A percentile compares a stretch with the other conserved stretches of the same genome.
Conservation (phyloP, 64 coral and sea anemone species). For the Anthopleura sola region DNA sequence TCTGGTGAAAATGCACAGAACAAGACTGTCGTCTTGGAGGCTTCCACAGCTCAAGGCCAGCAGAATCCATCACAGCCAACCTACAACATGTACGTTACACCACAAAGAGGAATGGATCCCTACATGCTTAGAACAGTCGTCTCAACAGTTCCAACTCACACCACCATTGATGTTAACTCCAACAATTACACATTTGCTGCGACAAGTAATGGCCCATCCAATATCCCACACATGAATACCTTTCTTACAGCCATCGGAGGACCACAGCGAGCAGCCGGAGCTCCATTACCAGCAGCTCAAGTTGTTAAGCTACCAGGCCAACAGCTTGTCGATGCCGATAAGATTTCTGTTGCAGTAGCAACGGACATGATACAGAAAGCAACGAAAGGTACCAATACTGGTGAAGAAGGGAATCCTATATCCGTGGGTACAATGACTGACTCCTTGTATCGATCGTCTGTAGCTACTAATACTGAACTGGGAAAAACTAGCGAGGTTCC, state of each 20-base stretch:
- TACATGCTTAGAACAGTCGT: neutral
- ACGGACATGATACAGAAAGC: slow-evolving; percentile 79
- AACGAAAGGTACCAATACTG: slow-evolving; percentile 74
- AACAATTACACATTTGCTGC: neutral
- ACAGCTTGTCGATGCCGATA: neutral
- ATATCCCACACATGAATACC: slow-evolving; percentile 66
- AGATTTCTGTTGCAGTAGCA: slow-evolving; percentile 71
- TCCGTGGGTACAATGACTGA: slow-evolving; percentile 92
- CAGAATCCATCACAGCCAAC: neutral
- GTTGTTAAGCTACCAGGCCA: neutral
- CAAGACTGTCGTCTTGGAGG: neutral
- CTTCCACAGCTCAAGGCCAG: slow-evolving; percentile 15
- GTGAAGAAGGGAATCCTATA: slow-evolving; percentile 28
- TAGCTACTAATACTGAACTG: slow-evolving; percentile 58
- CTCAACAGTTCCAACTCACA: neutral
- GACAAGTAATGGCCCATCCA: slow-evolving; percentile 17
- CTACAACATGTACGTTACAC: neutral
- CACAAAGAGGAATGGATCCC: neutral
- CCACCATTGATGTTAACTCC: neutral
- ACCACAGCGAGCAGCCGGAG: neutral
- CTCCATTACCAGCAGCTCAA: neutral
- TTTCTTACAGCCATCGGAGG: slow-evolving; percentile 58
- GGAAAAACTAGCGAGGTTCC: neutral
- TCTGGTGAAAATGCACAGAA: neutral
- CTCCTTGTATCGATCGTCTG: slow-evolving; percentile 72